A percentile compares a stretch with the other conserved stretches of the same genome.
Evolutionary conservation across 2,888 invertebrate species (phyloP).

Genomic region (Pterostichus niger): DNA sequence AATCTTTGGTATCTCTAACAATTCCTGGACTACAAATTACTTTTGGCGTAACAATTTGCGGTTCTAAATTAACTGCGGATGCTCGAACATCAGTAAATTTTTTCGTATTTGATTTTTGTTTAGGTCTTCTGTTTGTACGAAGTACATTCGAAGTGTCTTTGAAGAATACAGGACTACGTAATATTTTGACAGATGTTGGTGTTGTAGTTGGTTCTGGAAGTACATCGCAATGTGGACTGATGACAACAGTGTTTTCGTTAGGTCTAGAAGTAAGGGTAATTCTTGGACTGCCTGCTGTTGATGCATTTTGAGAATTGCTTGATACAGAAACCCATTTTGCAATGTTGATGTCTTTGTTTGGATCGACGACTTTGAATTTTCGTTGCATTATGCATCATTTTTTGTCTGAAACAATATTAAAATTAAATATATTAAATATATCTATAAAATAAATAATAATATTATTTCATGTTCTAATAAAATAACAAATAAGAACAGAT

Average conservation of each 20-base stretch:
- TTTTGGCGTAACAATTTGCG: slow-evolving; percentile 6
- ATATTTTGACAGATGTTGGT: slow-evolving; percentile 18
- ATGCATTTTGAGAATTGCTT: not conserved
- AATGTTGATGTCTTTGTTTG: not conserved
- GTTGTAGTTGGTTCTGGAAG: not conserved
- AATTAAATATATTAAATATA: slow-evolving; percentile 1
- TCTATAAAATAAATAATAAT: not conserved
- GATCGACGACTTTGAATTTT: slow-evolving; percentile 42
- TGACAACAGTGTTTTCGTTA: not conserved
- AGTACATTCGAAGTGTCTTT: slow-evolving; percentile 2
- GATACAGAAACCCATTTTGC: slow-evolving; percentile 28
- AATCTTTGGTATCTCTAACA: slow-evolving; percentile 28
- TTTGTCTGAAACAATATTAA: not conserved
- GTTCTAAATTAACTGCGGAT: not conserved
- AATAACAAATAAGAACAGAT: slow-evolving; percentile 5
- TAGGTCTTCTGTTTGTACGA: not conserved
- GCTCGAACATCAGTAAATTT: not conserved
- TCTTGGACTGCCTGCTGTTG: not conserved
- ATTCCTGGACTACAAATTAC: slow-evolving; percentile 7
- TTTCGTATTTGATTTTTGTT: slow-evolving; percentile 1
- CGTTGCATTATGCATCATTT: slow-evolving; percentile 26
- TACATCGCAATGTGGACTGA: not conserved
- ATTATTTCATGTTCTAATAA: slow-evolving; percentile 2
- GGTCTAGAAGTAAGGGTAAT: not conserved
- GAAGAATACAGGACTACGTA: not conserved